phyloP scores from a whole-genome alignment of 2,888 invertebrate species.

The Sphaerophoria taeniata region DNA sequence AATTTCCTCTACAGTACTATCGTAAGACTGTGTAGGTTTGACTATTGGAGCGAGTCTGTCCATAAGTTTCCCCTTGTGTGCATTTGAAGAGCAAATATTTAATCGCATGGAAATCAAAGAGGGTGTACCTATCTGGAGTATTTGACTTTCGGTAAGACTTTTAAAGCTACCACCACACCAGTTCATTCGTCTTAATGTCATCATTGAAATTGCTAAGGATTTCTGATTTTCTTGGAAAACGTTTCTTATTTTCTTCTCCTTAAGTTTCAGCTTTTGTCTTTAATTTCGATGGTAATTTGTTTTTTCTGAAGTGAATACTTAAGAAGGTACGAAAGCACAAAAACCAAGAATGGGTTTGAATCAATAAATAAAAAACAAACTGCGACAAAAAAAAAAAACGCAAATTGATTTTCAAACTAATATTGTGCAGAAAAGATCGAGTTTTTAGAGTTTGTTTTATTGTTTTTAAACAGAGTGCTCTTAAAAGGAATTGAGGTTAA shows the following conservation, averaged over 20 bases:
- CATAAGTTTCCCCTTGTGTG: conserved; percentile 4
- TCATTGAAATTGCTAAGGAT: conserved; percentile 23
- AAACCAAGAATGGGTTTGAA: no score
- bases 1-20: no score
- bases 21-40: no score
- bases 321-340: no score
- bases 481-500: no score
- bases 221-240: conserved; percentile 18
- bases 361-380: no score
- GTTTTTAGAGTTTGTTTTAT: no score
- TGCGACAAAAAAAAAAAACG: no score
- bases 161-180: conserved; percentile 29
- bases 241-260: conserved; percentile 1
- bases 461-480: no score
- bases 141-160: conserved; percentile 39
- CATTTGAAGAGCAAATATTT: conserved; percentile 28
- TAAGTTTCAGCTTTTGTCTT: not conserved
- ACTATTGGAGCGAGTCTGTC: not conserved
- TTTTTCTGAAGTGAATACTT: no score
- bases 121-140: conserved; percentile 10
- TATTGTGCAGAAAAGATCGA: no score
- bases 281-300: not conserved
- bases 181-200: conserved; percentile 45
- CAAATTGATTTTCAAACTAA: no score
- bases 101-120: conserved; percentile 57